Base-by-base conservation (phyloP, 1,140 invertebrate genomes). In the Ladona fulva region DNA sequence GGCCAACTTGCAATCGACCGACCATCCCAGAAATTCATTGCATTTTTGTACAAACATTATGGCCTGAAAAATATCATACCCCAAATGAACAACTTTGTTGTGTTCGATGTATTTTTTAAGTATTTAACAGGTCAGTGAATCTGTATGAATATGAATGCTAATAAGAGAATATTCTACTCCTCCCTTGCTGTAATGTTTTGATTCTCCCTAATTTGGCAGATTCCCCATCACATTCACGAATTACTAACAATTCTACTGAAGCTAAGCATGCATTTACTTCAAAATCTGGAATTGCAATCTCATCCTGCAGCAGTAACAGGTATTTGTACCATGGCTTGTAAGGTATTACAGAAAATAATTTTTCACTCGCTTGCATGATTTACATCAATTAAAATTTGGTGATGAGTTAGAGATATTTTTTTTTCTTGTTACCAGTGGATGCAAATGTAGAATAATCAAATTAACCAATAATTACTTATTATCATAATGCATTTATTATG, bases 71-170 rank as follows among this genome's bases (percentile, higher is more conserved):
- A 88, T 75, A 89, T 90, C 24, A 90, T 96, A 81, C 91, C 91
- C 12, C 95, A 96, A 83, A 90, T 92, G 77, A 96, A 96, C 83
- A 95, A 96, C 84, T 97, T 95, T 87, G 94, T 95, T 1, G 89
- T 96, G 25, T 97, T 91, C 84, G 89, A 91, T 80, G 92, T 92
- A 80, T 97, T 96, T 84, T 96, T 97, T 80, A 86, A 66, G 52
- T 66, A 66, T 66, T 19, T 3, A 3, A 6, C 52, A 66, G 52
- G 52, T 66, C 14, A 66, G 52, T 22, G n/a, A 52, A 52, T n/a
- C n/a, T n/a, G 29, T 37, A 37, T 37, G 1, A 5, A 5, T 37
- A 37, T 37, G 29, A 37, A 6, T 66, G n/a, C 52, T 19, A 22
- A 12, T 22, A 66, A 66, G 44, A 52, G 3, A 37, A 37, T 37